phyloP scores from a whole-genome alignment of 2,797 vertebrate species.

The Lates japonicus region DNA sequence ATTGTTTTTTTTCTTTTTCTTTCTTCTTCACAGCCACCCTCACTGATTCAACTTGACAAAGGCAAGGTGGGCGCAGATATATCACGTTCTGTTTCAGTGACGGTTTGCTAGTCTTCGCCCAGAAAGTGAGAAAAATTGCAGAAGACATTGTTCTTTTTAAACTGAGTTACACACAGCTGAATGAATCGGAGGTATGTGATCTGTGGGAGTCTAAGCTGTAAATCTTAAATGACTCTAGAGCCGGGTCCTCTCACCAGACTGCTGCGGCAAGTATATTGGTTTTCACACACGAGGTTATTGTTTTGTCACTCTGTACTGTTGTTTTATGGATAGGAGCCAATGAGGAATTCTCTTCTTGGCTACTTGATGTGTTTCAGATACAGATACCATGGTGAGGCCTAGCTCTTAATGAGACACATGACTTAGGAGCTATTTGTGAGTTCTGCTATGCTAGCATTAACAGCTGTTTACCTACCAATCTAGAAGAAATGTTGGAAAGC shows the following conservation, averaged over 20 bases:
- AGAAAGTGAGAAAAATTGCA: constrained; percentile 42
- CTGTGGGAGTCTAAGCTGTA: constrained; percentile 30
- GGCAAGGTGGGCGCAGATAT: constrained; percentile 55
- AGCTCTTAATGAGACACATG: not conserved
- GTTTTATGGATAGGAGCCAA: constrained; percentile 2
- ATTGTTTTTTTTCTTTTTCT: constrained; percentile 28
- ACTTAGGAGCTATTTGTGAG: not conserved
- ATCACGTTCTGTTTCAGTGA: constrained; percentile 45
- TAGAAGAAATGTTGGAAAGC: too few species aligned
- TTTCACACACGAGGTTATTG: constrained; percentile 34
- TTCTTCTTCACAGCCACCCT: constrained; percentile 26
- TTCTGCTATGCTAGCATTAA: not conserved
- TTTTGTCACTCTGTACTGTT: constrained; percentile 23
- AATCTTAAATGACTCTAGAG: constrained; percentile 41
- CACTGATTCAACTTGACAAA: constrained; percentile 59
- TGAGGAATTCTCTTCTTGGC: constrained; percentile 15
- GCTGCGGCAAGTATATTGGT: constrained; percentile 36
- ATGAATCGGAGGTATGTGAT: constrained; percentile 38
- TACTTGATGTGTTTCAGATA: constrained; percentile 10
- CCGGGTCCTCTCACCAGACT: constrained; percentile 26
- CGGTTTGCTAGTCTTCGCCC: constrained; percentile 20
- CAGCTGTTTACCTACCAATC: too few species aligned
- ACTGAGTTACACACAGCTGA: constrained; percentile 40
- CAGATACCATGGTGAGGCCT: not conserved
- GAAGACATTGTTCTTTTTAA: constrained; percentile 41